These are phyloP conservation scores for Triplophysa tibetana DNA, from an alignment of 2,113 vertebrate species.

Conservation along the genomic window DNA sequence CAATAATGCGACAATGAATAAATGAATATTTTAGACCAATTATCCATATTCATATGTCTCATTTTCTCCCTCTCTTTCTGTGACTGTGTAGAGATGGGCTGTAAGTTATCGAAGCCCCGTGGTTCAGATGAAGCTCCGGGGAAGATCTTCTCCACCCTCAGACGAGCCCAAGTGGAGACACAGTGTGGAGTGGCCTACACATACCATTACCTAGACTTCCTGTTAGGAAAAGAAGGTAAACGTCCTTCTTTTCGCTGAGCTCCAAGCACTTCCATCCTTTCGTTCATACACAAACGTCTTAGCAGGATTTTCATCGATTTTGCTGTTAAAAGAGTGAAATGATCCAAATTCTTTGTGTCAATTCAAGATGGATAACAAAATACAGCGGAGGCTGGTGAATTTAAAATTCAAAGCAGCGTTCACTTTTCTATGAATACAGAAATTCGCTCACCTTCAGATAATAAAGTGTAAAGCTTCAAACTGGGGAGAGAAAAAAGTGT, in stretches of 20 bases:
- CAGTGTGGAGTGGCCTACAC: slow-evolving; percentile 90
- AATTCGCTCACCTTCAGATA: slow-evolving; percentile 12
- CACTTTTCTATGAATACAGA: slow-evolving; percentile 12
- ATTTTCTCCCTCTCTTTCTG: slow-evolving; percentile 1
- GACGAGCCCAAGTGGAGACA: slow-evolving; percentile 93
- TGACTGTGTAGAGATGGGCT: slow-evolving; percentile 84
- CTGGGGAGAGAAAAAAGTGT: slow-evolving; percentile 13
- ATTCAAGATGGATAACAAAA: neutral
- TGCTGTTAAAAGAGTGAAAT: neutral
- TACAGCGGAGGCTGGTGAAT: neutral
- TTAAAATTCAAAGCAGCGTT: slow-evolving; percentile 13
- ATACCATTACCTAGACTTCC: slow-evolving; percentile 92
- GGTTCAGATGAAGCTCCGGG: slow-evolving; percentile 88
- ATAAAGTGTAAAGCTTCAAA: slow-evolving; percentile 34
- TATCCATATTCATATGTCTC: slow-evolving; percentile 38
- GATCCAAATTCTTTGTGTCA: neutral
- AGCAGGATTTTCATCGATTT: neutral
- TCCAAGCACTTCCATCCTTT: neutral
- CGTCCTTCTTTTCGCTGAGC: neutral
- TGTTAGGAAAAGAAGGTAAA: slow-evolving; percentile 83
- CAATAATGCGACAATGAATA: slow-evolving; percentile 45
- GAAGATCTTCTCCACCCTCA: slow-evolving; percentile 95
- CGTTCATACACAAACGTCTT: neutral
- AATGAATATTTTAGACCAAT: slow-evolving; percentile 44
- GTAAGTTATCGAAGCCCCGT: slow-evolving; percentile 87